Base-by-base conservation (phyloP, 2,797 vertebrate species). In the Mormyrops boulengeri region DNA sequence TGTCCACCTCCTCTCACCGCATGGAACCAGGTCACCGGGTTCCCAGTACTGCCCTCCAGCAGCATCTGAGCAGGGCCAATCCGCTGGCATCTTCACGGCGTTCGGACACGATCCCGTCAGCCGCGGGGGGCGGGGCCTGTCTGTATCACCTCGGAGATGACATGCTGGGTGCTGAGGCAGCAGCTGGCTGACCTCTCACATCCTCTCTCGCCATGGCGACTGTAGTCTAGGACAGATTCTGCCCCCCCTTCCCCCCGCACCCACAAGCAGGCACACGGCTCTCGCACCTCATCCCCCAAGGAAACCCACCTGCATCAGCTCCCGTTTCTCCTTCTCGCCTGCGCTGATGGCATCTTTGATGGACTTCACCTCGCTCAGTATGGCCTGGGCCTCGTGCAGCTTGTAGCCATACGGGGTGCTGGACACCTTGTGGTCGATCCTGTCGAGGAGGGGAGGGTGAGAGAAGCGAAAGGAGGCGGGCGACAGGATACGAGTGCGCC, bases 341-440 rank as follows among this genome's bases (percentile, higher is more conserved):
- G 97, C 96, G 85, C 96, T 97, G 95, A 99, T 99, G 93, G 97
- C 97, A 89, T 97, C 97, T 92, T 97, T 97, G 93, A 99, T 98
- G 92, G 96, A 96, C 94, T 97, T 98, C 84, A 98, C 98, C 96
- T 99, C 98, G 89, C 92, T 98, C 91, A 99, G 94, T 92, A 99
- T 98, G 89, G 97, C 98, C 94, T 99, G 98, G 26, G 97, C 97
- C 92, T 99, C 98, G 91, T 99, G 97, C 91, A 97, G 96, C 94
- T 97, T 97, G 95, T 96, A 99, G 91, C 97, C 97, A 60, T 95
- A 96, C 53, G 96, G 96, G 88, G 95, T 94, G 91, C 95, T 96
- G 88, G 98, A 97, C 95, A 99, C 97, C 94, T 99, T 99, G 94
- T 96, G 96, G 93, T 99, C 97, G 69, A 99, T 99, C 95, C 98